Base-by-base conservation (phyloP, 2,888 invertebrate species). In the Heliconius sara region DNA sequence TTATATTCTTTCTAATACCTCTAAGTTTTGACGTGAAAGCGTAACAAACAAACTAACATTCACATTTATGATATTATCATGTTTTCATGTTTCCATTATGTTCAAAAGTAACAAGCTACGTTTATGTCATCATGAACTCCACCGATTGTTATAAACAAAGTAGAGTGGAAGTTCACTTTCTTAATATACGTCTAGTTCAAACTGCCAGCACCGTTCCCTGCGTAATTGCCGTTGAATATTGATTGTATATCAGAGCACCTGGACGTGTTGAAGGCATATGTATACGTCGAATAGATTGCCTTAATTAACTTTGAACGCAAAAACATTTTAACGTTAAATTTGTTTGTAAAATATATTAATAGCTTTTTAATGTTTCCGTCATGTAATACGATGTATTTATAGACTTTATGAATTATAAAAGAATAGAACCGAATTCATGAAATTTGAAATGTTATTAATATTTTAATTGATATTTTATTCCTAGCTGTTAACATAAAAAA, bases 211-310 rank as follows among this genome's bases (percentile, higher is more conserved):
- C 60, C 73, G 16, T 73, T 70, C 34, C 73, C 60, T 73, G 73
- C 73, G 73, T 78, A 78, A 73, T 78, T 78, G 66, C 78, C 19
- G 57, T 25, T 67, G 57, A 78, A 73, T 73, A 78, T 78, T 73
- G 65, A 78, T 78, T 72, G 78, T 65, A 72, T 72, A 78, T 72
- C 78, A 78, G 72, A 72, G 52, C 52, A 78, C 72, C 77, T 65
- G 72, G 63, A 78, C 78, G 34, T 72, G 72, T 65, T 30, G 30
- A 57, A 30, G 65, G 78, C 52, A 66, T 65, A 19, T 52, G 7
- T 52, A 25, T 57, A 66, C 34, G 27, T 39, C 52, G 66, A 30
- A 71, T 63, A 72, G 47, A 65, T 65, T 72, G 72, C 72, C 34
- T 77, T 66, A 72, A 77, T 77, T 72, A 72, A 77, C 47, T 77